Base-by-base conservation (phyloP, 1,140 invertebrate species). In the Proales similis region DNA sequence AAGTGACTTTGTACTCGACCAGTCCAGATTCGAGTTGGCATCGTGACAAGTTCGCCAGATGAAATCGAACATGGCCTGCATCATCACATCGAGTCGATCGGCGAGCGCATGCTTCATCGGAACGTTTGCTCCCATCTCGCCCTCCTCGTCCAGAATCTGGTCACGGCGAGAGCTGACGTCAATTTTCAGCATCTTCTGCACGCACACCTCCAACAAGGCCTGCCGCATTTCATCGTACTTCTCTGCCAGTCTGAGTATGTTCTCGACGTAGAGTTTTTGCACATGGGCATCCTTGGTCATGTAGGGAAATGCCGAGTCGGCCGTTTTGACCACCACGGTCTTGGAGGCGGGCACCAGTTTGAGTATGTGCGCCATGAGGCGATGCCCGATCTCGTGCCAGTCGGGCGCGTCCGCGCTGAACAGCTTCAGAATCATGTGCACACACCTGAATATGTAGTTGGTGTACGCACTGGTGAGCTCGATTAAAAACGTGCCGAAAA, bases 141-240 rank as follows among this genome's bases (percentile, higher is more conserved):
- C 24, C 38, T 61, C 57, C 6, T 42, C 42, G 14, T 61, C 39
- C 12, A 33, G 4, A 11, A 61, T 61, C 24, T 61, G 39, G 19
- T 61, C 27, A 11, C 57, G 26, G 2, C 42, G 33, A 9, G 39
- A 32, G 71, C 74, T 71, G 67, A 84, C 82, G 76, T 87, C 85
- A 64, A 87, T 73, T 49, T 80, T 71, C 26, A 84, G 72, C 66
- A 87, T 71, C 81, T 81, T 84, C 53, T 82, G 80, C 68, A 85
- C 78, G 53, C 86, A 79, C 64, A 86, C 72, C 64, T 79, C 74
- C 11, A 87, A 68, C 45, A 86, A 78, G 17, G 81, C 74, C 48
- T 74, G 72, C 60, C 79, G 74, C 38, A 82, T 71, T 14, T 75
- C 70, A 27, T 83, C 82, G 51, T 82, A 78, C 69, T 86, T 86